Base-by-base conservation (phyloP, 2,888 invertebrate genomes). In the Mythimna lalbum region DNA sequence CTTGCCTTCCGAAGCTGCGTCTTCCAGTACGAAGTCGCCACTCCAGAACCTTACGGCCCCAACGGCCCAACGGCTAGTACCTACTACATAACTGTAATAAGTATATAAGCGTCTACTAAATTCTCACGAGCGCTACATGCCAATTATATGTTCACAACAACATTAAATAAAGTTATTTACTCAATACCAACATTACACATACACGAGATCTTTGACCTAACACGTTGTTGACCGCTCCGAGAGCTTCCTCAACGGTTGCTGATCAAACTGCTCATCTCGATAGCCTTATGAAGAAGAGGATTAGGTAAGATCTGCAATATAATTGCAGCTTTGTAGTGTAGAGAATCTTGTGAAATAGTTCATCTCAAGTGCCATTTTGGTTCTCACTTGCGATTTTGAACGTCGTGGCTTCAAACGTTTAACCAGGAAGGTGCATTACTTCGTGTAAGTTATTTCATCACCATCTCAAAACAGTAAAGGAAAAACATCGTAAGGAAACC, bases 201-300 rank as follows among this genome's bases (percentile, higher is more conserved):
- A n/a, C 10, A 52, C n/a, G 39, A 53, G 62, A 65, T 55, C 76
- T 78, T 72, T 78, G 72, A 63, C 72, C 72, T 39, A 53, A 49
- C 72, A 70, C 65, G 78, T 60, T 76, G 21, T 53, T 69, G 69
- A 68, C 39, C 19, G 49, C 19, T 60, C 19, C n/a, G 33, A 52
- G 50, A 59, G 57, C 67, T 74, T 52, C 50, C 19, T 74, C 17
- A 66, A 4, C n/a, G 27, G 12, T 14, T 50, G 39, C 14, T 71
- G 64, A 74, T 52, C 57, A 47, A 14, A 3, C 36, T 36, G 19
- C 19, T 27, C 14, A 57, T 74, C 57, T 52, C 21, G n/a, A 59
- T 47, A 53, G 33, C 50, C 27, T 33, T 65, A 43, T 21, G 19
- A 21, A 33, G 31, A 31, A 63, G 21, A 43, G 2, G 43, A 4